A percentile compares a stretch with the other conserved stretches of the same genome.
Evolutionary conservation across 2,797 vertebrate species (phyloP).

Genomic region (Mormyrops boulengeri): DNA sequence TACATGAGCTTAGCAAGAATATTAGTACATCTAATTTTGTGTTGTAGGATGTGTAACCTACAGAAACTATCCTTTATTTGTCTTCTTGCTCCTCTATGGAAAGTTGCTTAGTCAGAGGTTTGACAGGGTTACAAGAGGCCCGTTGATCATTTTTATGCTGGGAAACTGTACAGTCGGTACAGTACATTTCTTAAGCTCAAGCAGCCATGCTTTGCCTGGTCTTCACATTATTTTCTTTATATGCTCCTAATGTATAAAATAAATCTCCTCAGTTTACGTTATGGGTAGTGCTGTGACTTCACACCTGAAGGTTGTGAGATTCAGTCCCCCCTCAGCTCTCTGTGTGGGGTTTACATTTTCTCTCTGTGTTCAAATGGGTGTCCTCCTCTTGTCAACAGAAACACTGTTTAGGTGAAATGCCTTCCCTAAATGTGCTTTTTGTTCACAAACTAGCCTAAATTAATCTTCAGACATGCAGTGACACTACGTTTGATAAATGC

Average conservation of each 20-base stretch:
- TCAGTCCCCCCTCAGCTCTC: not conserved
- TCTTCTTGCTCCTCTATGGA: not conserved
- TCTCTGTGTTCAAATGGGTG: not conserved
- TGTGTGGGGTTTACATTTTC: not conserved
- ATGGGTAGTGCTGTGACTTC: not conserved
- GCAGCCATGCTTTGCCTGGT: not conserved
- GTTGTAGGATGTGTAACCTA: not conserved
- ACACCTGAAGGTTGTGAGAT: not conserved
- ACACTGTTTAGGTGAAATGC: not conserved
- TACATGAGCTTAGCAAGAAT: not conserved
- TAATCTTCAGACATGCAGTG: not conserved
- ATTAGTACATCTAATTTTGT: not conserved
- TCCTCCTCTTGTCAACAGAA: not conserved
- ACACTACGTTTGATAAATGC: not conserved
- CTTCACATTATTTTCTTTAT: not conserved
- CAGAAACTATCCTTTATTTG: not conserved
- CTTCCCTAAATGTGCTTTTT: not conserved
- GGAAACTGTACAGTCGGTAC: not conserved
- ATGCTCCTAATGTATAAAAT: not conserved
- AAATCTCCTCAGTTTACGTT: not conserved
- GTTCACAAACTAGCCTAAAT: not conserved
- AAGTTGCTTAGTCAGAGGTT: conserved; percentile 9
- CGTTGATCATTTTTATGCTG: not conserved
- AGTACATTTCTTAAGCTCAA: not conserved
- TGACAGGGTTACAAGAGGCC: not conserved